phyloP scores from a whole-genome alignment of 2,888 invertebrate species.

The Lithophane socia region DNA sequence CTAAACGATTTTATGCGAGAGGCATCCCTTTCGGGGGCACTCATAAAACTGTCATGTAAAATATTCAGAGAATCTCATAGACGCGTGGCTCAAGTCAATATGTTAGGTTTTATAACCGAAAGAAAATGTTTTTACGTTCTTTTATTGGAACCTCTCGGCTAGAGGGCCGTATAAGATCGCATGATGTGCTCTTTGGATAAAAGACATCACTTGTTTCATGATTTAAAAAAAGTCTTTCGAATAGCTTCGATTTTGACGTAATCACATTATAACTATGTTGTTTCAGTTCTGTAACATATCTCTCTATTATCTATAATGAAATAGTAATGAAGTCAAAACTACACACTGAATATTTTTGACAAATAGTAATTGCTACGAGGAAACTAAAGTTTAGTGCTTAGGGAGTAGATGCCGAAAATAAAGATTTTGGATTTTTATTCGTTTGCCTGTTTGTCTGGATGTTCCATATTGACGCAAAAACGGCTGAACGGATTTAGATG shows the following conservation, averaged over 20 bases:
- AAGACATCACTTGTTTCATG: not conserved
- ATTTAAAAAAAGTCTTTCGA: not conserved
- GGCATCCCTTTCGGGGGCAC: not conserved
- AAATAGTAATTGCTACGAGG: too few species aligned
- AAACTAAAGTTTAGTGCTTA: too few species aligned
- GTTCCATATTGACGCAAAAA: too few species aligned
- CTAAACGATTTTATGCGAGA: constrained; percentile 27
- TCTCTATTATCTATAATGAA: too few species aligned
- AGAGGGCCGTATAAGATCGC: not conserved
- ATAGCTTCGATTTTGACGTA: not conserved
- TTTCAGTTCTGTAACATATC: not conserved
- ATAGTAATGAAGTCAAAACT: too few species aligned
- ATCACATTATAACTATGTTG: not conserved
- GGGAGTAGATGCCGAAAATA: too few species aligned
- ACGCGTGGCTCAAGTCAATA: constrained; percentile 10
- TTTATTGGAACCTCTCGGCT: not conserved
- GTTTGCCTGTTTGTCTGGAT: too few species aligned
- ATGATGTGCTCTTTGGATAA: too few species aligned
- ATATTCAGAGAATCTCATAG: constrained; percentile 1
- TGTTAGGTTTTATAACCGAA: constrained; percentile 19
- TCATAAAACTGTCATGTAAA: constrained; percentile 29
- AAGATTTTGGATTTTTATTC: too few species aligned
- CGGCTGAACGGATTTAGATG: too few species aligned
- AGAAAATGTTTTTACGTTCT: not conserved
- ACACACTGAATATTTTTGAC: too few species aligned